Evolutionary conservation across 2,113 vertebrate genomes (phyloP).

Genomic region (Peromyscus californicus): DNA sequence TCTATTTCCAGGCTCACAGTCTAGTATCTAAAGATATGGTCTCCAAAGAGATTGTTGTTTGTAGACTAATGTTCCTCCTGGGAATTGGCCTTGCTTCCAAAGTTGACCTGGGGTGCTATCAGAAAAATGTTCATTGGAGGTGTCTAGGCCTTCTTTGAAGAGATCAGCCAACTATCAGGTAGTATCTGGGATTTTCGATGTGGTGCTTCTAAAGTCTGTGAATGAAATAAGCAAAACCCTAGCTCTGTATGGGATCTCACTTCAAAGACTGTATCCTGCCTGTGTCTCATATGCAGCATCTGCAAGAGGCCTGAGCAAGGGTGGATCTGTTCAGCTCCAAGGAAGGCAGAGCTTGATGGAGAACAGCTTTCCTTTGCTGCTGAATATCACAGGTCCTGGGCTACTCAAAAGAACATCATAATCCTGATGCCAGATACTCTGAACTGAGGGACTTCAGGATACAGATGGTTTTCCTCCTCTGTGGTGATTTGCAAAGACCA

Average conservation of each 20-base stretch:
- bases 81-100: constrained; percentile 6
- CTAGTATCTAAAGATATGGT: constrained; percentile 20
- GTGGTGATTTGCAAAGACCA: background rate
- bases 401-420: background rate
- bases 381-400: background rate
- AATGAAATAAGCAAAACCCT: background rate
- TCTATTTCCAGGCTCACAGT: background rate
- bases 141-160: background rate
- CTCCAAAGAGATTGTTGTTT: background rate
- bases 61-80: background rate
- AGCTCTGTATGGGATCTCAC: background rate
- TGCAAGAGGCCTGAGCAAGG: background rate
- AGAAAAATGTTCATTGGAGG: background rate
- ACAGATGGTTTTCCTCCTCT: background rate
- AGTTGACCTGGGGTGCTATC: background rate
- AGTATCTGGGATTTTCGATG: background rate
- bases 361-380: background rate
- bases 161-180: background rate
- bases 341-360: background rate
- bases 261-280: background rate
- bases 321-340: background rate
- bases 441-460: background rate
- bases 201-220: background rate
- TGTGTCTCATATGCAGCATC: background rate
- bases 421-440: background rate